These are phyloP conservation scores for Centropristis striata DNA, from an alignment of 2,113 vertebrate genomes.

Conservation along the genomic window DNA sequence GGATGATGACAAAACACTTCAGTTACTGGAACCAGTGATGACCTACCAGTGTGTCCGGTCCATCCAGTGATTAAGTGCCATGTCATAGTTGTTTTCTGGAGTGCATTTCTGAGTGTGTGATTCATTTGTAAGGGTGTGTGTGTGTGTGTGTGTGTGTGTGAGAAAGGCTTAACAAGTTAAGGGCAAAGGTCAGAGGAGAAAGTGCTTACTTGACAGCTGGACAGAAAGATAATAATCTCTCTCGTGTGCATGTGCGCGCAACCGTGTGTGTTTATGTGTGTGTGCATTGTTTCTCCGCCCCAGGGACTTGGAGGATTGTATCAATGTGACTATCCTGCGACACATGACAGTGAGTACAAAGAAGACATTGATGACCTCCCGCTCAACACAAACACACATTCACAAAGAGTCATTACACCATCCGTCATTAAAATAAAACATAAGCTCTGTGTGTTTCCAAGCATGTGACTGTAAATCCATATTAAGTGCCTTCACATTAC, in stretches of 20 bases:
- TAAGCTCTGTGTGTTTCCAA: slow-evolving; percentile 42
- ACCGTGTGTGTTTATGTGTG: not conserved
- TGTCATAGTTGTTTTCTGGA: slow-evolving; percentile 27
- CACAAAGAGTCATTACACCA: slow-evolving; percentile 15
- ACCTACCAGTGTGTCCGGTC: slow-evolving; percentile 10
- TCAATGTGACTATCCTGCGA: slow-evolving; percentile 90
- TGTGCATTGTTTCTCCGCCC: slow-evolving; percentile 44
- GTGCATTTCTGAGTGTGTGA: slow-evolving; percentile 10
- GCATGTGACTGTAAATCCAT: slow-evolving; percentile 43
- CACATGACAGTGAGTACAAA: slow-evolving; percentile 88
- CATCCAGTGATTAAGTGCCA: slow-evolving; percentile 3
- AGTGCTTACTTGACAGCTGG: slow-evolving; percentile 64
- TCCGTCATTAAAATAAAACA: slow-evolving; percentile 27
- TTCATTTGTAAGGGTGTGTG: slow-evolving; percentile 9
- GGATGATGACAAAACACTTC: not conserved
- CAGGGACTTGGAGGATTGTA: slow-evolving; percentile 90
- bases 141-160: slow-evolving; percentile 10
- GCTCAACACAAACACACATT: slow-evolving; percentile 7
- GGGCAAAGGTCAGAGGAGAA: slow-evolving; percentile 60
- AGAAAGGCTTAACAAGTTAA: slow-evolving; percentile 40
- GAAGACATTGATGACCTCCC: slow-evolving; percentile 47
- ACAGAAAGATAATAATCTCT: slow-evolving; percentile 59
- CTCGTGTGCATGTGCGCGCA: slow-evolving; percentile 3
- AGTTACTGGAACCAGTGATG: not conserved
- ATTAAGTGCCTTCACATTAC: slow-evolving; percentile 15